These are phyloP conservation scores for Epinephelus fuscoguttatus DNA, from an alignment of 2,113 vertebrate genomes.

Conservation along the genomic window DNA sequence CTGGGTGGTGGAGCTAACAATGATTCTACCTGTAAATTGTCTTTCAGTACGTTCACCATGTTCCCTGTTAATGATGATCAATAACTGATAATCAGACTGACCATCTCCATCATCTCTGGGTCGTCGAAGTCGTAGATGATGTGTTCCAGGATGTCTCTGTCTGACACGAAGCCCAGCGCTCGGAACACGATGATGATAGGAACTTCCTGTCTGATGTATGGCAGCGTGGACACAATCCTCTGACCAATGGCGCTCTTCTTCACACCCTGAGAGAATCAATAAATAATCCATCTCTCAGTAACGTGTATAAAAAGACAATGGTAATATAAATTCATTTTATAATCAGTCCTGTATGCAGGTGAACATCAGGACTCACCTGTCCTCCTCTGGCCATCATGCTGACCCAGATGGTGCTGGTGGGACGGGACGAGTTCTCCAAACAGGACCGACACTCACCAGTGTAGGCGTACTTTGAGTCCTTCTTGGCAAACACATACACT, in stretches of 20 bases:
- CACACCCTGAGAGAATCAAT: constrained; percentile 87
- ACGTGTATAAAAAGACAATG: background rate
- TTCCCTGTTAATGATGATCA: background rate
- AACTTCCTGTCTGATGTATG: constrained; percentile 98
- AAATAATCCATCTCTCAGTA: background rate
- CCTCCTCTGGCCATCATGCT: constrained; percentile 99
- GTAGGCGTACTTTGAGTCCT: constrained; percentile 98
- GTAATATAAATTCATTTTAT: background rate
- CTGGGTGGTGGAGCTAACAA: background rate
- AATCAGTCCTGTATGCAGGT: background rate
- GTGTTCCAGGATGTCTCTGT: constrained; percentile 98
- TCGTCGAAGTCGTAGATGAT: constrained; percentile 99
- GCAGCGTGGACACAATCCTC: constrained; percentile 97
- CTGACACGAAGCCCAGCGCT: constrained; percentile 96
- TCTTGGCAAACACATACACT: constrained; percentile 99
- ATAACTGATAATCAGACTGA: constrained; percentile 51
- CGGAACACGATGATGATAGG: constrained; percentile 99
- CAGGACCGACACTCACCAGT: constrained; percentile 97
- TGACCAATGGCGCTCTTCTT: constrained; percentile 99
- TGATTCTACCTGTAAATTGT: background rate
- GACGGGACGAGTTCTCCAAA: constrained; percentile 97
- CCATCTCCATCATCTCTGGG: constrained; percentile 99
- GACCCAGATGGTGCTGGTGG: constrained; percentile 99
- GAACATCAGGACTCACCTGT: constrained; percentile 85
- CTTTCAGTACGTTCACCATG: no score